Base-by-base conservation (phyloP, 1,140 invertebrate species). In the Drosophila aff. region DNA sequence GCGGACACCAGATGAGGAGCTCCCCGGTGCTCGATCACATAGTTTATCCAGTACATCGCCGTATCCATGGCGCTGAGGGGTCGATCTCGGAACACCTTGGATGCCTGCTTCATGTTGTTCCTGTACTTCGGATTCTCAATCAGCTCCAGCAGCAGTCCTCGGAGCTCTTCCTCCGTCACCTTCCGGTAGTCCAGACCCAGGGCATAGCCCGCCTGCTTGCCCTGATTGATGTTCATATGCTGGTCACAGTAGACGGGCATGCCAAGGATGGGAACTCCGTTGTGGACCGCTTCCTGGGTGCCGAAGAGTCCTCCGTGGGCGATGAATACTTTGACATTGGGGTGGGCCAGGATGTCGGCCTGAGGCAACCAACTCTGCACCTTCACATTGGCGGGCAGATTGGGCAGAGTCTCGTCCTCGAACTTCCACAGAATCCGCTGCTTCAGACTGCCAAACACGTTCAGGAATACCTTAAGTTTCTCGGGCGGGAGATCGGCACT, bases 371-470 rank as follows among this genome's bases (percentile, higher is more conserved):
- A 96, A 28, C 94, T 94, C 5, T 92, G 82, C 13, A 94, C 90
- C 63, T 94, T 94, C 0, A 96, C 93, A 81, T 96, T 96, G 2
- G 93, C 68, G 0, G 94, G 94, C 15, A 92, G 85, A 74, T 92
- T 92, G 6, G 93, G 85, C 41, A 95, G 71, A 0, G 84, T 90
- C 2, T 93, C 93, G 23, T 94, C 93, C 76, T 96, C 95, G 72
- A 94, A 94, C 84, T 96, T 96, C 95, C 95, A 96, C 6, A 96
- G 53, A 8, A 96, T 91, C 41, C 94, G 93, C 66, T 95, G 94
- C 6, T 94, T 94, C 7, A 95, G 23, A n/a, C 72, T 68, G 1
- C 71, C 79, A 68, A 95, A 95, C 6, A 94, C 94, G 38, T 93
- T 73, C n/a, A 94, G 65, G 63, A 96, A 94, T 6, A 93, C 76